Conservation (phyloP, 2,113 vertebrate genomes). For the Sminthopsis crassicaudata region DNA sequence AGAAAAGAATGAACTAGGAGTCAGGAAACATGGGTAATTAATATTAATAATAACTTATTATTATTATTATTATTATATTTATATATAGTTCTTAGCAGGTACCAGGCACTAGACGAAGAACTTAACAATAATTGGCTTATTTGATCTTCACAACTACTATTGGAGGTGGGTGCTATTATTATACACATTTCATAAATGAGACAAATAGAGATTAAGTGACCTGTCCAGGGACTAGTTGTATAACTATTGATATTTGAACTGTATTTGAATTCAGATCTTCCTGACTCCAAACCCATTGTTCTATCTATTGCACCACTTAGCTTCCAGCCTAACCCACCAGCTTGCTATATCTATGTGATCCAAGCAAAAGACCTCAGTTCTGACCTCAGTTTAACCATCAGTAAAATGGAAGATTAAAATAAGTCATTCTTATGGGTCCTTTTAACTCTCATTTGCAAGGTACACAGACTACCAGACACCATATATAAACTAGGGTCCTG, state of each 20-base stretch:
- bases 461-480: not conserved
- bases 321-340: accelerated
- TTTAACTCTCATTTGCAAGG: not conserved
- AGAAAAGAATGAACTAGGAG: not conserved
- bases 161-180: not conserved
- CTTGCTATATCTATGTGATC: not conserved
- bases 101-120: not conserved
- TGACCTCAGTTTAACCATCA: not conserved
- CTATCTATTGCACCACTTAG: not conserved
- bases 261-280: not conserved
- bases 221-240: not conserved
- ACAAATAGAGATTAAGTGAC: not conserved
- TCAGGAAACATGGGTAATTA: accelerated
- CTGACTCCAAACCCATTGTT: not conserved
- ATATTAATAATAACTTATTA: not conserved
- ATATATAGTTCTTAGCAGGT: not conserved
- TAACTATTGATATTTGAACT: not conserved
- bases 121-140: not conserved
- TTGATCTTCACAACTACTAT: not conserved
- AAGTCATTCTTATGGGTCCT: not conserved
- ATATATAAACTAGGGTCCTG: not conserved
- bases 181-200: not conserved
- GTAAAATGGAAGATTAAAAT: not conserved
- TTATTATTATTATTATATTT: too few species aligned
- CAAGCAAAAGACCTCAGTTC: not conserved